phyloP scores from a whole-genome alignment of 2,888 invertebrate genomes.

The Catonia carolina region DNA sequence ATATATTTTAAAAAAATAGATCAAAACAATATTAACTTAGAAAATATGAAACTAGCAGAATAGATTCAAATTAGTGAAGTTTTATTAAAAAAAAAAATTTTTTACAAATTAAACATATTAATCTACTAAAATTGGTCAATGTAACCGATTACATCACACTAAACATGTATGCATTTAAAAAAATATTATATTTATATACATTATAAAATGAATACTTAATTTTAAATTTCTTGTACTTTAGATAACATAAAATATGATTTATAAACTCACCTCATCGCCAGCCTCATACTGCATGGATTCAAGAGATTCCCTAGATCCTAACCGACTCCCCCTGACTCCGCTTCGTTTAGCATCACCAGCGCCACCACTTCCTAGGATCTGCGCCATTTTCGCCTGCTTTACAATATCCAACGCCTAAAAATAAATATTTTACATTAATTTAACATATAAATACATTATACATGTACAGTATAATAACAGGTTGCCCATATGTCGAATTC shows the following conservation, averaged over 20 bases:
- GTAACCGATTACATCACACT: not conserved
- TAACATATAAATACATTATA: too few relatives aligned
- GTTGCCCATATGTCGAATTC: too few relatives aligned
- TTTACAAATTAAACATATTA: too few relatives aligned
- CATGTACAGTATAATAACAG: too few relatives aligned
- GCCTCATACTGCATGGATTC: constrained; percentile 63
- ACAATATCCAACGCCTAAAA: constrained; percentile 81
- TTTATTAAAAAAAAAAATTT: too few relatives aligned
- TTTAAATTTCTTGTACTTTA: constrained; percentile 17
- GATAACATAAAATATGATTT: too few relatives aligned
- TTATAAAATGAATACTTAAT: constrained; percentile 1
- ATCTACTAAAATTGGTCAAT: too few relatives aligned
- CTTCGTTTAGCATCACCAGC: constrained; percentile 35
- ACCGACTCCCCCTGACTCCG: constrained; percentile 43
- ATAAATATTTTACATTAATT: constrained; percentile 6
- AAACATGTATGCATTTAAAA: not conserved
- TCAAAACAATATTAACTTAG: too few relatives aligned
- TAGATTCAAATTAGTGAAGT: too few relatives aligned
- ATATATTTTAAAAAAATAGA: too few relatives aligned
- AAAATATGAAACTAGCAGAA: too few relatives aligned
- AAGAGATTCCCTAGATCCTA: constrained; percentile 63
- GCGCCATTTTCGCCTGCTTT: constrained; percentile 80
- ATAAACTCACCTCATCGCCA: constrained; percentile 63
- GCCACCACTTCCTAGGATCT: constrained; percentile 48
- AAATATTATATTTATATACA: not conserved